phyloP scores from a whole-genome alignment of 1,140 invertebrate genomes.

The Aplysia californica region DNA sequence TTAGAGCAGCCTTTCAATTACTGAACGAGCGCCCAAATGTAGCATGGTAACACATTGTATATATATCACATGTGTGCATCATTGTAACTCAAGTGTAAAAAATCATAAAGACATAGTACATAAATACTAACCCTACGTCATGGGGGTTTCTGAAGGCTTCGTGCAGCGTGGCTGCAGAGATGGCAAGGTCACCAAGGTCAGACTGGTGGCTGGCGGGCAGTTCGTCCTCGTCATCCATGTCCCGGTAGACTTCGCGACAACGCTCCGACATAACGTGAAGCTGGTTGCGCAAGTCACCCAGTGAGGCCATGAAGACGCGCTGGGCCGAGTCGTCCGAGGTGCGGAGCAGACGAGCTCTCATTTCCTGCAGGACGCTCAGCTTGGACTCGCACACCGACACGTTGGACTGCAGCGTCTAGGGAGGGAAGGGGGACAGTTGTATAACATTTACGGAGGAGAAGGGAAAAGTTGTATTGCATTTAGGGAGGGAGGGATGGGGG shows the following conservation, averaged over 20 bases:
- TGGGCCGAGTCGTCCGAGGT: conserved; percentile 75
- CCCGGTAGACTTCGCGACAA: conserved; percentile 79
- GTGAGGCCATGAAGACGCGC: conserved; percentile 35
- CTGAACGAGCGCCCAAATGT: no score
- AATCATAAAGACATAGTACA: no score
- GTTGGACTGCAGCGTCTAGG: conserved; percentile 44
- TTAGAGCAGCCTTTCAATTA: no score
- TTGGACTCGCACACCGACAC: conserved; percentile 78
- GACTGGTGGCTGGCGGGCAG: conserved; percentile 28
- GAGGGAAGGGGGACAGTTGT: not conserved
- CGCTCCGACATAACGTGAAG: conserved; percentile 80
- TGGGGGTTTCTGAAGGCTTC: conserved; percentile 25
- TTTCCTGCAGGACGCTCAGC: conserved; percentile 74
- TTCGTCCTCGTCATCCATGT: conserved; percentile 66
- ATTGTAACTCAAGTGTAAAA: no score
- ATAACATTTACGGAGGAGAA: no score
- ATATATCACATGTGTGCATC: no score
- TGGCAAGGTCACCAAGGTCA: conserved; percentile 27
- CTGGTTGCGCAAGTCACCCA: conserved; percentile 80
- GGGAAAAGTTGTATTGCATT: no score
- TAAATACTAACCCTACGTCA: no score
- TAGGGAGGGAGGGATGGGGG: no score
- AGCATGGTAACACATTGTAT: no score
- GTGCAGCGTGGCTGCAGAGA: conserved; percentile 12
- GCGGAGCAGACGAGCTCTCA: conserved; percentile 77